Evolutionary conservation across 2,888 invertebrate genomes (phyloP).

Genomic region (Drosophila lacicola): DNA sequence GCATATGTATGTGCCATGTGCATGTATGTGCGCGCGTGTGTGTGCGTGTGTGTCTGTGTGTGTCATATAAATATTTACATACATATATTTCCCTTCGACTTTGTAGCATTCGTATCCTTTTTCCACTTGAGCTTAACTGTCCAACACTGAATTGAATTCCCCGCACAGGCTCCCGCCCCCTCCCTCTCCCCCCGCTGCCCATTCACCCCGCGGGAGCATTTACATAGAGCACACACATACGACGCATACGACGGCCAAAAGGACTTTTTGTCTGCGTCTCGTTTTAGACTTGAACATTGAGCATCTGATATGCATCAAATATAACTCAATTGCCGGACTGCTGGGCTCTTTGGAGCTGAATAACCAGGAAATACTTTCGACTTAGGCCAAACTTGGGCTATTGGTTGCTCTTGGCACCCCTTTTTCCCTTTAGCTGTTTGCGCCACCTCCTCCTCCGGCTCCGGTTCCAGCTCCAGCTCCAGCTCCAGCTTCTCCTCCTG

Average conservation of each 20-base stretch:
- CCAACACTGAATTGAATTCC: slow-evolving; percentile 67
- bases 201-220: slow-evolving; percentile 67
- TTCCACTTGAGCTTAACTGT: slow-evolving; percentile 63
- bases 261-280: slow-evolving; percentile 55
- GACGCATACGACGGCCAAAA: slow-evolving; percentile 18
- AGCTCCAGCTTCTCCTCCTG: not conserved
- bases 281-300: slow-evolving; percentile 59
- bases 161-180: slow-evolving; percentile 12
- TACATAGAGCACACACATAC: slow-evolving; percentile 53
- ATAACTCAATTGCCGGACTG: slow-evolving; percentile 76
- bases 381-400: slow-evolving; percentile 61
- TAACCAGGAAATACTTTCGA: slow-evolving; percentile 76
- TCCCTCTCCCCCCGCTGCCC: slow-evolving; percentile 1
- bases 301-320: slow-evolving; percentile 80
- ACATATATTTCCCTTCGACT: slow-evolving; percentile 42
- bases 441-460: not conserved
- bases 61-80: slow-evolving; percentile 22
- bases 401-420: slow-evolving; percentile 44
- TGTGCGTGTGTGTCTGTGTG: not conserved
- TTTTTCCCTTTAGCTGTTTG: slow-evolving; percentile 3
- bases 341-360: slow-evolving; percentile 65
- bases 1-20: slow-evolving; percentile 26
- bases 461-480: not conserved
- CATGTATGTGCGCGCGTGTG: not conserved
- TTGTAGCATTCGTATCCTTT: slow-evolving; percentile 46